Evolutionary conservation across 2,888 invertebrate genomes (phyloP), one percentile per base, ranked within the genome.

Genomic region (Neria commutata): DNA sequence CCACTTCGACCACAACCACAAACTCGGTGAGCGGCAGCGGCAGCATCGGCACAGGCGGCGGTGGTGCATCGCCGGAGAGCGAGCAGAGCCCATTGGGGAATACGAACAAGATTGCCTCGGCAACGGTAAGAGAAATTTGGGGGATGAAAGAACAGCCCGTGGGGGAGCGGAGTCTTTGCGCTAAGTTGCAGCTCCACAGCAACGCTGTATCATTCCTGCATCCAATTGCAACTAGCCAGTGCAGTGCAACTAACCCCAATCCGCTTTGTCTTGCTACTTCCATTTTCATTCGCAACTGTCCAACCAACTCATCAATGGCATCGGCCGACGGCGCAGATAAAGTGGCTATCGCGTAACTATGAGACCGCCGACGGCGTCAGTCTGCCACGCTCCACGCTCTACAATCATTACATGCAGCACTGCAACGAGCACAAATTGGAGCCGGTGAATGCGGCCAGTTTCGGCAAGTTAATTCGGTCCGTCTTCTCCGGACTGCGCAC

Each of bases 401-500:
- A 99, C 84, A 92, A 93, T 75, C 98, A 99, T 83, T 99, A 99
- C 83, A 87, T 97, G 73, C 89, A 95, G 21, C 98, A 99, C 83
- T 99, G 98, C 83, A 86, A 88, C 45, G 89, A 92, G 76, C 90
- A 95, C 80, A 95, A 95, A 79, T 85, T 99, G 67, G 98, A 98
- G 81, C 98, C 99, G 0, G 98, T 99, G 64, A 99, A 99, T 85
- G 98, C 98, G 37, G 99, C 99, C 8, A 98, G 97, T 33, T 99
- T 99, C 85, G 99, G 99, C 63, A 99, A 99, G 84, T 87, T 99
- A 42, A 99, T 99, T 76, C 89, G 99, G 61, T 97, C 98, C 2
- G 98, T 99, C 62, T 99, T 99, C 85, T 86, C 97, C 69, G 98
- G 98, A 17, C 86, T 99, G 72, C 86, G 97, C 65, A 99, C 99